A percentile compares a stretch with the other conserved stretches of the same genome.
Conservation (phyloP, 2,888 invertebrate species). For the Hyposoter dolosus region DNA sequence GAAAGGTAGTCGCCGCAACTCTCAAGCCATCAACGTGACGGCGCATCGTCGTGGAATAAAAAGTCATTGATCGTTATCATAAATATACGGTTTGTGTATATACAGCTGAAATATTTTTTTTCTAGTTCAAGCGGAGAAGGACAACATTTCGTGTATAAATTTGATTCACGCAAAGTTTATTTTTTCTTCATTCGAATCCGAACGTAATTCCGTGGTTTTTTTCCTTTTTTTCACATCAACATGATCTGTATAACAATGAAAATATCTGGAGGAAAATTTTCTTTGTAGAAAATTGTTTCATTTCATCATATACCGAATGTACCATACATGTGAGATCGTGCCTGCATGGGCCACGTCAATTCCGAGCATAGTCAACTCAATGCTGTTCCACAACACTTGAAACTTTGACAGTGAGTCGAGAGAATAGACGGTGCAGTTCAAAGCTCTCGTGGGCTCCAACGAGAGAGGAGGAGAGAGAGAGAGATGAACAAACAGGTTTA, state of each 20-base stretch:
- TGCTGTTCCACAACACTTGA: conserved; percentile 5
- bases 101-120: neutral
- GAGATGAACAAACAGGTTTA: neutral
- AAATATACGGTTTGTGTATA: neutral
- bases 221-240: neutral
- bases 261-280: neutral
- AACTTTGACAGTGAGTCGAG: conserved; percentile 1
- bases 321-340: neutral
- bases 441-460: neutral
- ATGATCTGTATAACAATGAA: neutral
- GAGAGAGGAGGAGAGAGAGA: conserved; percentile 1
- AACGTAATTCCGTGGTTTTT: neutral
- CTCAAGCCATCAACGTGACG: neutral
- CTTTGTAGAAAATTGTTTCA: neutral
- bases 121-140: neutral
- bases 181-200: neutral
- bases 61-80: neutral
- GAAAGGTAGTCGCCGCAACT: neutral
- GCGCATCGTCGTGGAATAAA: neutral
- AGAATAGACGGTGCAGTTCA: neutral
- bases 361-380: conserved; percentile 2
- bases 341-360: neutral
- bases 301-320: neutral
- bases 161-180: neutral
- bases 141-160: neutral